Evolutionary conservation across 2,113 vertebrate genomes (phyloP).

Genomic region (Enhydra lutris): DNA sequence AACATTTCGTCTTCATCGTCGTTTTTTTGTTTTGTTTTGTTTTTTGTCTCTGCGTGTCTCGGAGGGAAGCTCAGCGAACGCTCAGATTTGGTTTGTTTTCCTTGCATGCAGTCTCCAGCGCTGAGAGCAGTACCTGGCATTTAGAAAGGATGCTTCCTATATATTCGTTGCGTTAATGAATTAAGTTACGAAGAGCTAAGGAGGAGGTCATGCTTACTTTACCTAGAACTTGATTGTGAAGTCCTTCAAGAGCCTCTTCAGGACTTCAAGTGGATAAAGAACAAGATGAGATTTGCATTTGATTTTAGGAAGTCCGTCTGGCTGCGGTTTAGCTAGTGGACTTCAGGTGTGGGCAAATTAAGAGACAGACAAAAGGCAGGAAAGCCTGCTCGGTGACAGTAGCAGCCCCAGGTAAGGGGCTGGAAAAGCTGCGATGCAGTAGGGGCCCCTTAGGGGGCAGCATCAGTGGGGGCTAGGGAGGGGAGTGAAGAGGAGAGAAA

Average conservation of each 20-base stretch:
- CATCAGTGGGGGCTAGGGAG: neutral
- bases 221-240: neutral
- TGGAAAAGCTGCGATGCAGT: neutral
- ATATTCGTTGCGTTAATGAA: neutral
- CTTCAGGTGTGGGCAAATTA: neutral
- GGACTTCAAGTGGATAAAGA: neutral
- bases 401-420: neutral
- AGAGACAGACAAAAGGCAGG: neutral
- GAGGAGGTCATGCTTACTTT: neutral
- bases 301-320: neutral
- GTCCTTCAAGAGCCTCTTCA: neutral
- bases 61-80: neutral
- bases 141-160: neutral
- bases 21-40: too few species aligned
- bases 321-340: neutral
- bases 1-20: neutral
- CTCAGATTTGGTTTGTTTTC: neutral
- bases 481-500: neutral
- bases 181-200: neutral
- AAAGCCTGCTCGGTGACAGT: neutral
- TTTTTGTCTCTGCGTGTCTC: neutral
- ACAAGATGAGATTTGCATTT: neutral
- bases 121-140: neutral
- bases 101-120: too few species aligned
- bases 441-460: neutral